phyloP scores from a whole-genome alignment of 2,113 vertebrate genomes.

The Datnioides undecimradiatus region DNA sequence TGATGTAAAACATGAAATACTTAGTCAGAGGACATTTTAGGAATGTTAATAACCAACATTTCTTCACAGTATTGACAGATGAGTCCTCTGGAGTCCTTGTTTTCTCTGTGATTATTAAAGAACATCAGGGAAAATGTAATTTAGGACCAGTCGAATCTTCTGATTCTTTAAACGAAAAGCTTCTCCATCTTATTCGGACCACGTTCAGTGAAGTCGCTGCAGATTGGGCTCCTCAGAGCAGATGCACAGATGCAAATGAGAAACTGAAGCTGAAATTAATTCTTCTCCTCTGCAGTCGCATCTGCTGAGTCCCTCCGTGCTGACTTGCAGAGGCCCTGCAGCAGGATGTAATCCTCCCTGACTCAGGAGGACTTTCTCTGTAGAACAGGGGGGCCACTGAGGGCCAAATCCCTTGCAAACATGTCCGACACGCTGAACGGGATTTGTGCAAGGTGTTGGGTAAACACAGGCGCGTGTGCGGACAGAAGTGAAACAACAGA shows the following conservation, averaged over 20 bases:
- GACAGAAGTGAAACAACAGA: slow-evolving; percentile 23
- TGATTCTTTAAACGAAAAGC: background rate
- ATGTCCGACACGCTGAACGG: slow-evolving; percentile 50
- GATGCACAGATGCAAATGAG: background rate
- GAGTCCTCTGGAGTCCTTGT: no score
- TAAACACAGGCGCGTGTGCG: slow-evolving; percentile 32
- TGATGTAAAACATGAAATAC: no score
- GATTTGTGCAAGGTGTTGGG: slow-evolving; percentile 56
- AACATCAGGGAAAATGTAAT: no score
- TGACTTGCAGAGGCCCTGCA: slow-evolving; percentile 51
- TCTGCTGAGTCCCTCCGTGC: slow-evolving; percentile 52
- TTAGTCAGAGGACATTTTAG: no score
- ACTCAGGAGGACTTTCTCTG: slow-evolving; percentile 45
- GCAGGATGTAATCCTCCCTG: slow-evolving; percentile 55
- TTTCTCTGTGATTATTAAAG: no score
- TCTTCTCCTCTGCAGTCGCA: background rate
- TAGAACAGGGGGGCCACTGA: slow-evolving; percentile 29
- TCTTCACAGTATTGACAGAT: no score
- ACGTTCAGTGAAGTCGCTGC: background rate
- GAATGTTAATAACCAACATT: no score
- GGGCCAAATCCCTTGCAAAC: slow-evolving; percentile 60
- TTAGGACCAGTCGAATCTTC: no score
- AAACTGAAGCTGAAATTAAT: background rate
- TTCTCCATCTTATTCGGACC: background rate
- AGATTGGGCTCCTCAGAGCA: background rate